A percentile compares a stretch with the other conserved stretches of the same genome.
phyloP scores from a whole-genome alignment of 2,888 invertebrate species.

The Iselma pallidipennis region DNA sequence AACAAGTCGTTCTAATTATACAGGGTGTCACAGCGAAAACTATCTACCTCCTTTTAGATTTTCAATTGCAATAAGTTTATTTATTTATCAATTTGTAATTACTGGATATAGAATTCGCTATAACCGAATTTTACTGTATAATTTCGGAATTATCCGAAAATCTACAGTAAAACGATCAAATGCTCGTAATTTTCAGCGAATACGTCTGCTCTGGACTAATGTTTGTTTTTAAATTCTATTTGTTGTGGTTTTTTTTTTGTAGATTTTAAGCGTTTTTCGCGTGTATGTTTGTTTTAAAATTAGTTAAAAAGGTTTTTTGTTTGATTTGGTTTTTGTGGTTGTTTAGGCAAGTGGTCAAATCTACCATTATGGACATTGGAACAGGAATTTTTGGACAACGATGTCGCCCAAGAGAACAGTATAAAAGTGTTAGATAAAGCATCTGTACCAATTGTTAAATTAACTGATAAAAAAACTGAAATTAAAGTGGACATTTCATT shows the following conservation, averaged over 20 bases:
- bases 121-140: no score
- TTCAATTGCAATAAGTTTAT: no score
- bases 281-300: not conserved
- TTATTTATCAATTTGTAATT: no score
- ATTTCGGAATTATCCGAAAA: no score
- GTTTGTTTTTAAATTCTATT: no score
- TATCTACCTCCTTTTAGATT: no score
- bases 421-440: conserved; percentile 98
- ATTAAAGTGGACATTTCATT: conserved; percentile 99
- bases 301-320: not conserved
- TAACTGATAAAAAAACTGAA: conserved; percentile 83
- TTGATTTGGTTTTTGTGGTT: not conserved
- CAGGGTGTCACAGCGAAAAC: no score
- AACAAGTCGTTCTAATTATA: no score
- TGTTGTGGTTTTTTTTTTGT: not conserved
- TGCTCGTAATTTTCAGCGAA: no score
- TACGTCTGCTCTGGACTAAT: no score
- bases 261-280: not conserved
- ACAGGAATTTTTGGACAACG: conserved; percentile 84
- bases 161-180: no score
- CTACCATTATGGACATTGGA: conserved; percentile 90
- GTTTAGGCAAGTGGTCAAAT: conserved; percentile 82
- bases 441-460: conserved; percentile 97
- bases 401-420: conserved; percentile 85
- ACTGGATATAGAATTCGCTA: no score